Percentiles rank a stretch among this genome's conserved stretches.
Conservation (phyloP, 2,113 vertebrate species). For the Bombycilla garrulus region DNA sequence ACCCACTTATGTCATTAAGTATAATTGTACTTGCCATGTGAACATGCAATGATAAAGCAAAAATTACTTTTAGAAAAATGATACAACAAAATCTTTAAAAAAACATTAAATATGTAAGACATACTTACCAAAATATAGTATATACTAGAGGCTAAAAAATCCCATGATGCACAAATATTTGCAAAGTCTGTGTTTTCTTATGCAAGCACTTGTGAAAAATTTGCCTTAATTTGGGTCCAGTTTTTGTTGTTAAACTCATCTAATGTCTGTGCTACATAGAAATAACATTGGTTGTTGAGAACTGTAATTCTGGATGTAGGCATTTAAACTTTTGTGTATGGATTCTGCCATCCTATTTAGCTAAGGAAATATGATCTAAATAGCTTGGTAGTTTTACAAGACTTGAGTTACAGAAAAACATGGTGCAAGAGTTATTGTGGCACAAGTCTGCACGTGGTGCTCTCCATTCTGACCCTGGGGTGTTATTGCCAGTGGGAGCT, state of each 20-base stretch:
- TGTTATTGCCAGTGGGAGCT: neutral
- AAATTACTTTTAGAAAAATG: slow-evolving; percentile 34
- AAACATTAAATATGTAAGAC: neutral
- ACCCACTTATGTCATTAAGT: slow-evolving; percentile 54
- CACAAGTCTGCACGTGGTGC: neutral
- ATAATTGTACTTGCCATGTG: slow-evolving; percentile 32
- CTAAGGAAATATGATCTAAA: neutral
- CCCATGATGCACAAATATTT: neutral
- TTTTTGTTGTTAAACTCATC: neutral
- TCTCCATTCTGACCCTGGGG: neutral
- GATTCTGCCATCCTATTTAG: neutral
- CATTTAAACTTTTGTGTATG: neutral
- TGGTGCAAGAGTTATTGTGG: neutral
- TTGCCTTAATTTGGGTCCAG: neutral
- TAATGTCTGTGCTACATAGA: neutral
- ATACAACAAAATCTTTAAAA: neutral
- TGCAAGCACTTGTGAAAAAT: neutral
- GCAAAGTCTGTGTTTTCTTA: neutral
- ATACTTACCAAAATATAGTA: neutral
- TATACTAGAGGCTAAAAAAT: neutral
- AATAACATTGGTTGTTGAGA: neutral
- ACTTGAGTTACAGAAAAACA: neutral
- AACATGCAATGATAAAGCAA: neutral
- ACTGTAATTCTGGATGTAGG: neutral
- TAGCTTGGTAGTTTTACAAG: neutral